These are phyloP conservation scores for Pangasius djambal DNA, from an alignment of 2,797 vertebrate genomes.

Conservation along the genomic window DNA sequence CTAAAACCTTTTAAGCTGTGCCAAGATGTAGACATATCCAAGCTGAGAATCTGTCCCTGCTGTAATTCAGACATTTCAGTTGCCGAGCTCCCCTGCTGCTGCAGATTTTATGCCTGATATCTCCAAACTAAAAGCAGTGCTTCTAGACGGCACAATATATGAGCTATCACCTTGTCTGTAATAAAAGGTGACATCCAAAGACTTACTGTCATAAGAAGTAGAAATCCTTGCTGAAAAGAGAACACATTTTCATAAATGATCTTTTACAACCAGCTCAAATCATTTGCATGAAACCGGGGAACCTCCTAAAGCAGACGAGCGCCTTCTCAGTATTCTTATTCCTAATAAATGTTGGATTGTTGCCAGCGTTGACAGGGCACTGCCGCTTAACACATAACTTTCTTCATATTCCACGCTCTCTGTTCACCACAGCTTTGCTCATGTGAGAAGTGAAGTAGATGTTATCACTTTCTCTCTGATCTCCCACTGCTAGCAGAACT, in stretches of 20 bases:
- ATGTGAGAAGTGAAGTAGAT: background rate
- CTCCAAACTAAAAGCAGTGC: slow-evolving; percentile 1
- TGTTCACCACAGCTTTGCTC: slow-evolving; percentile 3
- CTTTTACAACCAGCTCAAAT: background rate
- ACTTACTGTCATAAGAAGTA: background rate
- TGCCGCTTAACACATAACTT: background rate
- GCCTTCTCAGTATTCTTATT: background rate
- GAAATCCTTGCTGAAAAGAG: background rate
- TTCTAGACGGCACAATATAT: background rate
- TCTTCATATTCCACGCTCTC: background rate
- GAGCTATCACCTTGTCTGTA: background rate
- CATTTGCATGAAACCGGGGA: background rate
- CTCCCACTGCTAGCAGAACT: background rate
- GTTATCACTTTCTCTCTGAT: slow-evolving; percentile 13
- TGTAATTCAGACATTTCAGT: slow-evolving; percentile 1
- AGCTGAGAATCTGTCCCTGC: background rate
- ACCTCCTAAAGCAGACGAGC: background rate
- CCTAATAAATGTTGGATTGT: background rate
- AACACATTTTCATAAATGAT: background rate
- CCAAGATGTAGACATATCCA: background rate
- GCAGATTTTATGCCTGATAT: background rate
- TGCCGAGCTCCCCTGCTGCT: background rate
- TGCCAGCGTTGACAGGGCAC: no score
- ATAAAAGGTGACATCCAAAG: background rate
- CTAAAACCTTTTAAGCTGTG: background rate